A percentile compares a stretch with the other conserved stretches of the same genome.
Conservation (phyloP, 2,888 invertebrate genomes). For the Rhogogaster chlorosoma region DNA sequence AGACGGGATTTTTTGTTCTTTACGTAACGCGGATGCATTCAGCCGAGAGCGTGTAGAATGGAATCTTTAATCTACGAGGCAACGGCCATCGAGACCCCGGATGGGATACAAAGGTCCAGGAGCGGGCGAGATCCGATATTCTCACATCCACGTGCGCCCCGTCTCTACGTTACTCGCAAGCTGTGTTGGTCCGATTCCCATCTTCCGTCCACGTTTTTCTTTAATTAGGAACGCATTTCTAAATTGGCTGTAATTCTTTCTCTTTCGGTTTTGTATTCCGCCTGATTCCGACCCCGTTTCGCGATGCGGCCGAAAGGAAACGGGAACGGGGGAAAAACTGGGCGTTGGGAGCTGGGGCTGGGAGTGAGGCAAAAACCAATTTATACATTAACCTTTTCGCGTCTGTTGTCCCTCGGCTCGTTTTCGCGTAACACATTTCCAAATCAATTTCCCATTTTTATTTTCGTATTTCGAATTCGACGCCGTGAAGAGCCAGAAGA, state of each 20-base stretch:
- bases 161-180: neutral
- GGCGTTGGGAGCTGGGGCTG: neutral
- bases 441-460: conserved; percentile 48
- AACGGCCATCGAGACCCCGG: neutral
- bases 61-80: conserved; percentile 33
- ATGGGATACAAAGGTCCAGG: conserved; percentile 20
- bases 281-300: conserved; percentile 1
- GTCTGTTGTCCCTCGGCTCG: conserved; percentile 47
- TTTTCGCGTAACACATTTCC: conserved; percentile 49
- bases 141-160: neutral
- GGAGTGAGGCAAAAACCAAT: conserved; percentile 32
- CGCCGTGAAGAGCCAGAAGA: conserved; percentile 25
- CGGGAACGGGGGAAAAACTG: neutral
- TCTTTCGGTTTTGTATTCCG: conserved; percentile 37
- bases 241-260: conserved; percentile 69
- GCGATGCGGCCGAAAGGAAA: neutral
- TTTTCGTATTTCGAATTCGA: conserved; percentile 35
- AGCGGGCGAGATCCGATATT: neutral
- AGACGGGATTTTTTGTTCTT: conserved; percentile 16
- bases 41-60: conserved; percentile 22
- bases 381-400: conserved; percentile 50
- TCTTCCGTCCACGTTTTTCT: conserved; percentile 57
- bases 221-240: conserved; percentile 70
- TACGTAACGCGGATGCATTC: neutral
- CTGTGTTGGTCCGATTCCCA: conserved; percentile 2